Evolutionary conservation across 2,797 vertebrate species (phyloP).

Genomic region (Rhinella marina): DNA sequence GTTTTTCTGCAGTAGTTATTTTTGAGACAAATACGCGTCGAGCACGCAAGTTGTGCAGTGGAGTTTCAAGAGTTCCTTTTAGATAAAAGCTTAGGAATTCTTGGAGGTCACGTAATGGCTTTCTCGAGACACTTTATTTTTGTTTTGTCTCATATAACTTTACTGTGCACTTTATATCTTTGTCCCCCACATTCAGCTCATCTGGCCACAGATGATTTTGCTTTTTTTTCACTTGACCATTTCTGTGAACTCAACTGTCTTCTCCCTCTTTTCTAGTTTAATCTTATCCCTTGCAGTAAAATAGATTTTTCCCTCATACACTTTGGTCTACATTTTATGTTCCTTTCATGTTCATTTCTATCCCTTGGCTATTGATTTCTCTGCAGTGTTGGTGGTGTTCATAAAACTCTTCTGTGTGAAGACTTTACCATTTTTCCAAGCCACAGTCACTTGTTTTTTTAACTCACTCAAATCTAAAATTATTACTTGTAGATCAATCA

Average conservation of each 20-base stretch:
- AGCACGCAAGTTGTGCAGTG: neutral
- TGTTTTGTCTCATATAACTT: slow-evolving; percentile 23
- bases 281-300: slow-evolving; percentile 42
- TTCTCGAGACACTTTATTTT: slow-evolving; percentile 10
- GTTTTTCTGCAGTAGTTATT: slow-evolving; percentile 37
- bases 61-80: slow-evolving; percentile 3
- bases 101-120: slow-evolving; percentile 26
- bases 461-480: neutral
- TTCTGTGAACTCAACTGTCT: slow-evolving; percentile 33
- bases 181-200: slow-evolving; percentile 19
- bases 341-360: slow-evolving; percentile 48
- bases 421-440: neutral
- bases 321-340: slow-evolving; percentile 47
- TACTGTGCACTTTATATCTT: slow-evolving; percentile 32
- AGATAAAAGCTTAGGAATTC: slow-evolving; percentile 36
- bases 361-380: slow-evolving; percentile 50
- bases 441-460: neutral
- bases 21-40: slow-evolving; percentile 8
- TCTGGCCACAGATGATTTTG: slow-evolving; percentile 36
- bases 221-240: slow-evolving; percentile 24
- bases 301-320: slow-evolving; percentile 36
- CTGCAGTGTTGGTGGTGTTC: slow-evolving; percentile 24
- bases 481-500: neutral
- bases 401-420: slow-evolving; percentile 28
- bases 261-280: slow-evolving; percentile 25